A percentile compares a stretch with the other conserved stretches of the same genome.
Evolutionary conservation across 1,140 invertebrate genomes (phyloP).

Genomic region (Agraylea sexmaculata): DNA sequence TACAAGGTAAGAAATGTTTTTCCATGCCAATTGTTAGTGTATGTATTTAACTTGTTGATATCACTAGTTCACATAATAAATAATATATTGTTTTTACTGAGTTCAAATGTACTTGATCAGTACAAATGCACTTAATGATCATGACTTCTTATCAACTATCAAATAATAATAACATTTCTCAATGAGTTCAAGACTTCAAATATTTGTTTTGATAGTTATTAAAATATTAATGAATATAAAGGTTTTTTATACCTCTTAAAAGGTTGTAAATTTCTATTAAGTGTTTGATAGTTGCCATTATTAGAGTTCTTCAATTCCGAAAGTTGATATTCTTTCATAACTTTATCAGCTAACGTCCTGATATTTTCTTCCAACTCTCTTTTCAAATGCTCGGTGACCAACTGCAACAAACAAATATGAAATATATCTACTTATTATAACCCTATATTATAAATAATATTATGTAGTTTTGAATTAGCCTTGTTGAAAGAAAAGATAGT

Average conservation of each 20-base stretch:
- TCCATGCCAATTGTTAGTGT: neutral
- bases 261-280: neutral
- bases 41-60: neutral
- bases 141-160: too few relatives aligned
- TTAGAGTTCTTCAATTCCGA: neutral
- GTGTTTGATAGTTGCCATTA: neutral
- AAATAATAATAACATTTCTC: neutral
- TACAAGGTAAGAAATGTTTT: neutral
- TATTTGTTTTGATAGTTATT: neutral
- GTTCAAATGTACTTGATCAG: too few relatives aligned
- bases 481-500: too few relatives aligned
- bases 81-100: neutral
- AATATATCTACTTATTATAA: neutral
- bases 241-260: neutral
- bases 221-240: neutral
- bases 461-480: neutral
- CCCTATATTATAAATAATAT: neutral
- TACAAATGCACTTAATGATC: too few relatives aligned
- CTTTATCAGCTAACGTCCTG: neutral
- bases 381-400: conserved; percentile 2
- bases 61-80: neutral
- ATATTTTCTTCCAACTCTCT: conserved; percentile 10
- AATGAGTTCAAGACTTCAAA: too few relatives aligned
- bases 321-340: neutral
- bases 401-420: conserved; percentile 5